Base-by-base conservation (phyloP, 2,888 invertebrate genomes). In the Drosophila limbata region DNA sequence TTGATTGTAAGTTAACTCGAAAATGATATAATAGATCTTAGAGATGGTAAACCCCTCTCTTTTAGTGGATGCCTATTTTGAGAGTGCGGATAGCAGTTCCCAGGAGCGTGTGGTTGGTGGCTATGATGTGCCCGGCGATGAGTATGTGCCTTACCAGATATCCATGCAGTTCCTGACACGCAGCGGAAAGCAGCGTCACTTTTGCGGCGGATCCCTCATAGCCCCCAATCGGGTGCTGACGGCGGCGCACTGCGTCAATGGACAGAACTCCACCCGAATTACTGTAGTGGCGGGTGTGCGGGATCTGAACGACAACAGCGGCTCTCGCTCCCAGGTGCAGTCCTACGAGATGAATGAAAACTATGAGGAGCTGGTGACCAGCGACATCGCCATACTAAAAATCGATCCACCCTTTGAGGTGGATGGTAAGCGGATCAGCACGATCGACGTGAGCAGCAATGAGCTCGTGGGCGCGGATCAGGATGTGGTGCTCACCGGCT, bases 211-310 rank as follows among this genome's bases (percentile, higher is more conserved):
- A 6, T 91, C 92, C 0, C 90, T 92, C 2, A 83, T 92, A 33
- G 76, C 90, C 0, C 85, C 91, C n/a, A 88, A 88, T 59, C 87
- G 91, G 35, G 84, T 92, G 2, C 76, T 92, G 0, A 92, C 92
- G 0, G 92, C 92, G 19, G 92, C 92, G 0, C 92, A 92, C 69
- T 92, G 92, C 50, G 90, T 92, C 19, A 90, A 90, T 60, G 91
- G 90, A 0, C 90, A 90, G 59, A 84, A 91, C 69, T 84, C 90
- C 6, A 79, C 81, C 15, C 67, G 84, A 1, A 88, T 91, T 8
- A 91, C 84, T 0, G 84, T 91, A 4, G 79, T 91, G 6, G 89
- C 90, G 0, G 91, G 91, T 1, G 79, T 91, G 13, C 77, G 88
- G 13, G 88, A 89, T 69, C 78, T 91, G 1, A 79, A 81, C 5